Percentiles rank a stretch among this genome's conserved stretches.
phyloP scores from a whole-genome alignment of 2,888 invertebrate genomes.

The Myopa tessellatipennis region DNA sequence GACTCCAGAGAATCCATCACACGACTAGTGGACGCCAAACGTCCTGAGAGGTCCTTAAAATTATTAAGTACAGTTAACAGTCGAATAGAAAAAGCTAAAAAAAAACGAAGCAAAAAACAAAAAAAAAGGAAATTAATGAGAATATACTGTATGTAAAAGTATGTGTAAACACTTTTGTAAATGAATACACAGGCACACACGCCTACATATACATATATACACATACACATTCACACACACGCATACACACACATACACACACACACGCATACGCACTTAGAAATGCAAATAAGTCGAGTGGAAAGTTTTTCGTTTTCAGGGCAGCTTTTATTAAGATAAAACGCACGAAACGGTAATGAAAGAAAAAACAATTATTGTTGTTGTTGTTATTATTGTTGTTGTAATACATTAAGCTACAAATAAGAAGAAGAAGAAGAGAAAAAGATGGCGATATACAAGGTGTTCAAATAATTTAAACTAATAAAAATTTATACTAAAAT shows the following conservation, averaged over 20 bases:
- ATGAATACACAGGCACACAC: not conserved
- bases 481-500: not conserved
- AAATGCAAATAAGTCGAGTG: constrained; percentile 27
- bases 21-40: not conserved
- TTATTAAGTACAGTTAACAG: constrained; percentile 28
- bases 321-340: not conserved
- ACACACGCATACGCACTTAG: not conserved
- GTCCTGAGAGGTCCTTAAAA: not conserved
- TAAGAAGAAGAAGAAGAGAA: too few relatives aligned
- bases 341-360: not conserved
- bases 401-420: too few relatives aligned
- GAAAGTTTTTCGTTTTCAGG: constrained; percentile 14
- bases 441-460: not conserved
- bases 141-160: constrained; percentile 6
- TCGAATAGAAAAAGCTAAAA: not conserved
- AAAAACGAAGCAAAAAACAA: not conserved
- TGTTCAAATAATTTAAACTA: not conserved
- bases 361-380: too few relatives aligned
- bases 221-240: not conserved
- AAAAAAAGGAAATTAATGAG: constrained; percentile 26
- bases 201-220: not conserved
- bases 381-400: too few relatives aligned
- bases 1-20: not conserved
- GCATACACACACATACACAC: not conserved
- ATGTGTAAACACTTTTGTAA: constrained; percentile 15